Percentiles rank a stretch among this genome's conserved stretches.
These are phyloP conservation scores for Drosophila lowei DNA, from an alignment of 1,140 invertebrate species.

Conservation along the genomic window DNA sequence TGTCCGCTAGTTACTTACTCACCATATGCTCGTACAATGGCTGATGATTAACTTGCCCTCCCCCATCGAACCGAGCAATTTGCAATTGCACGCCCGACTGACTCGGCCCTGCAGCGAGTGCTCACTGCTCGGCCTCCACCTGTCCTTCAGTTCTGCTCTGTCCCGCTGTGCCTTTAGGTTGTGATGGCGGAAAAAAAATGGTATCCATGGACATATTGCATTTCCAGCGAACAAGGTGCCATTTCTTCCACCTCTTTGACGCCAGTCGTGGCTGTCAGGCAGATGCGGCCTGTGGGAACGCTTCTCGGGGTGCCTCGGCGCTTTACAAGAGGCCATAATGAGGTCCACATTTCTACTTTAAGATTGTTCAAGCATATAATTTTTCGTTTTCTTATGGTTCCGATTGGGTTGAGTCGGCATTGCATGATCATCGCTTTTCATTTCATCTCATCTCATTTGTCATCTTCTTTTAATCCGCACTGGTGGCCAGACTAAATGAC, in stretches of 20 bases:
- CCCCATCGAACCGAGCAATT: background rate
- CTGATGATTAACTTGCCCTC: constrained; percentile 5
- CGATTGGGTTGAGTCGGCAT: no score
- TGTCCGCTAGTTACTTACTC: constrained; percentile 5
- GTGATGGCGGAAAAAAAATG: constrained; percentile 18
- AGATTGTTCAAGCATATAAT: no score
- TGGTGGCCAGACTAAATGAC: no score
- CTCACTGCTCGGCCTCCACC: no score
- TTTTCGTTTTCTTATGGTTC: no score
- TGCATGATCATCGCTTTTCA: no score
- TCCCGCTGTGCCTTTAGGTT: constrained; percentile 14
- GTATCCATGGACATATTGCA: constrained; percentile 27
- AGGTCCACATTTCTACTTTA: no score
- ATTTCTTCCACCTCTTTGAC: constrained; percentile 14
- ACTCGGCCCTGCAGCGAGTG: constrained; percentile 1
- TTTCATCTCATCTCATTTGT: no score
- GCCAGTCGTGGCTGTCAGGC: background rate
- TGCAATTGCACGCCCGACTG: constrained; percentile 22
- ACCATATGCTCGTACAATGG: constrained; percentile 15
- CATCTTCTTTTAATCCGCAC: no score
- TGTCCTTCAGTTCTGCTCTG: no score
- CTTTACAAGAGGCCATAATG: no score
- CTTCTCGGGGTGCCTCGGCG: no score
- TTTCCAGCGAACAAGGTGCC: constrained; percentile 14
- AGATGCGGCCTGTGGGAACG: background rate